Conservation (phyloP, 1,140 invertebrate species). For the Drosophila ananassae region DNA sequence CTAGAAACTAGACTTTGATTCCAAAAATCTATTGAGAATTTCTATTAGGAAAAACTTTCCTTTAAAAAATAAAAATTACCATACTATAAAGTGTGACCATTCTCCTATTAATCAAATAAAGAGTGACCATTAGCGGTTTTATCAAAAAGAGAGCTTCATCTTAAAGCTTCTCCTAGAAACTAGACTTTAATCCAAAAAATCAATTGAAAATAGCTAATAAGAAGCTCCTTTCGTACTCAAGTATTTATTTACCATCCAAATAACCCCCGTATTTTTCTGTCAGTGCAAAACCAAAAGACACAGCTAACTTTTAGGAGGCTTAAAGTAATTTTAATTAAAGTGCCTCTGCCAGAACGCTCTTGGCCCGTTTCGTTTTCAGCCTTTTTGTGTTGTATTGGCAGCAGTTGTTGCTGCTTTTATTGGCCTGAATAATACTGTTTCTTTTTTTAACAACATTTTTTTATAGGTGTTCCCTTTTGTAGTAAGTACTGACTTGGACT, state of each 20-base stretch:
- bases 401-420: conserved; percentile 14
- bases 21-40: too few relatives aligned
- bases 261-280: not conserved
- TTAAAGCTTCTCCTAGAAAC: too few relatives aligned
- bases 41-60: too few relatives aligned
- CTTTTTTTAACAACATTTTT: conserved; percentile 19
- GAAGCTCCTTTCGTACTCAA: too few relatives aligned
- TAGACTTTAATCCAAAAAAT: too few relatives aligned
- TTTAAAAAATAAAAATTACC: too few relatives aligned
- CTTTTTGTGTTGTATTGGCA: not conserved
- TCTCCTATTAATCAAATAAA: too few relatives aligned
- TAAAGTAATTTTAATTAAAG: conserved; percentile 71
- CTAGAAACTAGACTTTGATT: too few relatives aligned
- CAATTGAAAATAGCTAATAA: too few relatives aligned
- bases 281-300: conserved; percentile 11
- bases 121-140: too few relatives aligned
- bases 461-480: conserved; percentile 8
- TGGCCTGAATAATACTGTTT: conserved; percentile 22
- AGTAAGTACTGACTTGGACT: conserved; percentile 4
- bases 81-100: too few relatives aligned
- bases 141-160: too few relatives aligned
- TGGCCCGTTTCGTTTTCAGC: not conserved
- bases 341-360: conserved; percentile 25
- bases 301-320: conserved; percentile 8
- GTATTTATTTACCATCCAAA: not conserved